Conservation (phyloP, 1,140 invertebrate species). For the Antheraea pernyi region DNA sequence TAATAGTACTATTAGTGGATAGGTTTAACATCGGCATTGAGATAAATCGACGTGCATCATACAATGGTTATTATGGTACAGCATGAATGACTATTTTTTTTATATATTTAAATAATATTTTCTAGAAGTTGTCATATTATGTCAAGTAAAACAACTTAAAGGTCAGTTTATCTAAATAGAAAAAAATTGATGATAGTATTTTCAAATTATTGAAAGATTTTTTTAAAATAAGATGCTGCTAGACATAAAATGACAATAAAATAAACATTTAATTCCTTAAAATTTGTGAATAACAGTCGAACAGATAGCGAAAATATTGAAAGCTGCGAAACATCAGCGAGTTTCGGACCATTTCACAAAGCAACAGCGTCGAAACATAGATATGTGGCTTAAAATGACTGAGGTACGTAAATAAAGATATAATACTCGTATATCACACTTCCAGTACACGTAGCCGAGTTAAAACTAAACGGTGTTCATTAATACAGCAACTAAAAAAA, state of each 20-base stretch:
- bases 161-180: too few relatives aligned
- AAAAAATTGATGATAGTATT: background rate
- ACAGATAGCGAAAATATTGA: conserved; percentile 94
- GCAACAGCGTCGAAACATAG: conserved; percentile 97
- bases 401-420: conserved; percentile 40
- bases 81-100: background rate
- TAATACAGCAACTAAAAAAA: too few relatives aligned
- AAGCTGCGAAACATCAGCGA: conserved; percentile 95
- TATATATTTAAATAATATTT: background rate
- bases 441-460: too few relatives aligned
- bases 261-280: conserved; percentile 5
- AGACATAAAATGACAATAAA: conserved; percentile 13
- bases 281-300: conserved; percentile 51
- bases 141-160: background rate
- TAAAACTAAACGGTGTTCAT: too few relatives aligned
- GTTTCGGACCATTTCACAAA: conserved; percentile 99
- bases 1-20: background rate
- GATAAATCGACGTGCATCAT: background rate
- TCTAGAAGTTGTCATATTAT: background rate
- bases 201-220: too few relatives aligned
- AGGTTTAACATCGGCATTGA: background rate
- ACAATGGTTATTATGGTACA: background rate
- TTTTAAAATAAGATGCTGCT: background rate
- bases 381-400: conserved; percentile 86
- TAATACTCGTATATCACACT: too few relatives aligned